Base-by-base conservation (phyloP, 2,113 vertebrate species). In the Felis catus region DNA sequence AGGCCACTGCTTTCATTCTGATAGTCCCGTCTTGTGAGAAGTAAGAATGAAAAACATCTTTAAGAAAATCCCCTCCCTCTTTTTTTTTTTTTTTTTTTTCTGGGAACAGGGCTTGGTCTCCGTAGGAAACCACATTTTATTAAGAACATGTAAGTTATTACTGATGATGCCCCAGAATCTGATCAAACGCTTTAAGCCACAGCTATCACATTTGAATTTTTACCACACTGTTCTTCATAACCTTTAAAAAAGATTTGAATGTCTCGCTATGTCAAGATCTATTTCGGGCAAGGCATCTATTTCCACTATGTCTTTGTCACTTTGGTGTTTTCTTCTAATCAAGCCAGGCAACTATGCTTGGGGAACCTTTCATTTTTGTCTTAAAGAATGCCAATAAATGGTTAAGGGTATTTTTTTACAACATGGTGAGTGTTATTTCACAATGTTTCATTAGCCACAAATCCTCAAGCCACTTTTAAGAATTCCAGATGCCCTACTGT, bases 361-460 rank as follows among this genome's bases (percentile, higher is more conserved):
- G 70, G 61, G 23, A 7, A 93, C 74, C 91, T 98, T 98, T 98
- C 91, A 53, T 97, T 98, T 98, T 98, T 95, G 68, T 87, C 79
- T 92, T 94, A 13, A 97, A 97, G 98, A 91, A 97, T 81, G 48
- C 81, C 97, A 98, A 97, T 98, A 98, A 99, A 98, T 89, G 36
- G 74, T 87, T 91, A 96, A 41, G 73, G 61, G 63, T 97, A 97
- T 78, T 94, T 97, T 98, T 98, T 98, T 98, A 98, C 97, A 98
- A 93, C 95, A 97, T 84, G 87, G 93, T 98, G 96, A 98, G 95
- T 98, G 96, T 98, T 98, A 95, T 98, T 98, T 98, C 98, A 98
- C 96, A 97, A 96, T 96, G 98, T 98, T 98, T 98, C 98, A 98
- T 98, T 98, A 98, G 96, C 97, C 98, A 97, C 97, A 98, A 98